phyloP scores from a whole-genome alignment of 2,113 vertebrate genomes.

The Anoplopoma fimbria region DNA sequence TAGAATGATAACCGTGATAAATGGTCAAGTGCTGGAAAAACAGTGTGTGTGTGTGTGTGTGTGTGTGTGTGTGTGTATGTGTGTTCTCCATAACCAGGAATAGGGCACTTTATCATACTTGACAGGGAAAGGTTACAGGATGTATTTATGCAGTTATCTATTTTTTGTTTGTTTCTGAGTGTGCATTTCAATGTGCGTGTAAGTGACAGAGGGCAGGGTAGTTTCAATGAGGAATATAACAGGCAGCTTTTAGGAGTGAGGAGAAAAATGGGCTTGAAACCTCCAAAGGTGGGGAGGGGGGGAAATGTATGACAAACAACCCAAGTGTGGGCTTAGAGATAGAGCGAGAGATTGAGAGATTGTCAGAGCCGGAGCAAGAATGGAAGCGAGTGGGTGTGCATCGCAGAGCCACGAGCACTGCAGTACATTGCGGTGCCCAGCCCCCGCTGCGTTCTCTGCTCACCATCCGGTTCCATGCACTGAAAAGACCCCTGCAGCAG shows the following conservation, averaged over 20 bases:
- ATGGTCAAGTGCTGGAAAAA: slow-evolving; percentile 23
- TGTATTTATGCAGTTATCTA: slow-evolving; percentile 8
- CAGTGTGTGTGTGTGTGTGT: not conserved
- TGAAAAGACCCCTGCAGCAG: slow-evolving; percentile 80
- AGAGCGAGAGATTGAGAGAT: slow-evolving; percentile 63
- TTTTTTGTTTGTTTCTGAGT: not conserved
- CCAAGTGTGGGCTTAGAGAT: slow-evolving; percentile 28
- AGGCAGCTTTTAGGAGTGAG: slow-evolving; percentile 22
- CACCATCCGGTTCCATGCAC: slow-evolving; percentile 79
- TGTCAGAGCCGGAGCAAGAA: slow-evolving; percentile 68
- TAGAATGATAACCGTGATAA: slow-evolving; percentile 34
- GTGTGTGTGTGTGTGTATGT: slow-evolving; percentile 1
- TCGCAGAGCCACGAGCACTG: slow-evolving; percentile 78
- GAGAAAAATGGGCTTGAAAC: slow-evolving; percentile 27
- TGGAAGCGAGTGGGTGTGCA: slow-evolving; percentile 80
- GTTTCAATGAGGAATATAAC: slow-evolving; percentile 22
- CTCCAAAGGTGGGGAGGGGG: slow-evolving; percentile 32
- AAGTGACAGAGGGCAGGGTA: slow-evolving; percentile 9
- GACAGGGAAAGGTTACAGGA: slow-evolving; percentile 35
- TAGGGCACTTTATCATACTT: slow-evolving; percentile 23
- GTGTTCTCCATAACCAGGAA: slow-evolving; percentile 1
- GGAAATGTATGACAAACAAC: slow-evolving; percentile 48
- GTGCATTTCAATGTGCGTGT: not conserved
- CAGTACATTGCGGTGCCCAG: slow-evolving; percentile 84
- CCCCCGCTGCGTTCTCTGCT: slow-evolving; percentile 80